Conservation (phyloP, 23 tunicate genomes). For the Oikopleura vanhoeffeni region DNA sequence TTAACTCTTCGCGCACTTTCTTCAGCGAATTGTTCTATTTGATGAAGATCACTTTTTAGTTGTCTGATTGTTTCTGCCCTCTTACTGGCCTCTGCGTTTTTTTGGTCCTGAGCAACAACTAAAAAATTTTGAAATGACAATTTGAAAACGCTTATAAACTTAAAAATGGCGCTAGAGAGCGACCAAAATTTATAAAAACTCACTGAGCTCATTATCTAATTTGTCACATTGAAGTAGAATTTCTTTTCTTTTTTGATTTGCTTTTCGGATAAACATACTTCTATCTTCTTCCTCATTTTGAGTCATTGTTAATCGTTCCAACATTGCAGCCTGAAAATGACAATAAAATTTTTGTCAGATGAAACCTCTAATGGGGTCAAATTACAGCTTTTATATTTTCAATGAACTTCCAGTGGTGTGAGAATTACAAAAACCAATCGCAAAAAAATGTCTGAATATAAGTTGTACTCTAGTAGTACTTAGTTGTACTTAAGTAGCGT, state of each 20-base stretch:
- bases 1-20: neutral
- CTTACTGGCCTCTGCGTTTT: neutral
- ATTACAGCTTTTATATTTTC: too few species aligned
- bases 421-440: too few species aligned
- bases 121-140: too few species aligned
- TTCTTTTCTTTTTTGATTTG: neutral
- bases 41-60: neutral
- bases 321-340: neutral
- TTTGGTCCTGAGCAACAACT: too few species aligned
- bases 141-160: too few species aligned
- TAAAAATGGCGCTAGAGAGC: too few species aligned
- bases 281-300: conserved; percentile 16
- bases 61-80: neutral
- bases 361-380: too few species aligned
- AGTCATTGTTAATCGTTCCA: neutral
- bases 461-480: too few species aligned
- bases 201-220: neutral
- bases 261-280: conserved; percentile 20
- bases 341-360: too few species aligned
- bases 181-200: neutral
- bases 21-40: neutral
- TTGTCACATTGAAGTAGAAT: neutral
- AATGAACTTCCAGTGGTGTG: too few species aligned
- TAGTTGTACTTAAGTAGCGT: too few species aligned
- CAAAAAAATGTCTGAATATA: too few species aligned